Evolutionary conservation across 2,797 vertebrate genomes (phyloP).

Genomic region (Chelon auratus): DNA sequence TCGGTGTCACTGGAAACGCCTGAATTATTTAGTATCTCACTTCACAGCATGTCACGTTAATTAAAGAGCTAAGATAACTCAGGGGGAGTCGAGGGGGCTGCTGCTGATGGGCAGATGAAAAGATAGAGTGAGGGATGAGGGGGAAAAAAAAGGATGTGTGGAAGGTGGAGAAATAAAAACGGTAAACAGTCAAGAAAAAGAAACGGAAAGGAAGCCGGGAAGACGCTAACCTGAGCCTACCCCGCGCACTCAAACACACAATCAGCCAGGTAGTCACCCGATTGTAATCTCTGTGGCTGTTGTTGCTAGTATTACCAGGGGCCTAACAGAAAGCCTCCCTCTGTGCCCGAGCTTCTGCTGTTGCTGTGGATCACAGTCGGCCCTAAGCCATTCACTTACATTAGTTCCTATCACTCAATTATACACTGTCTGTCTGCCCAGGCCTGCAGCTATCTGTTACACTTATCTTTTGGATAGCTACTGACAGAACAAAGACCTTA

Average conservation of each 20-base stretch:
- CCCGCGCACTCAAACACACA: background rate
- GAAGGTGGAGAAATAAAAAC: constrained; percentile 18
- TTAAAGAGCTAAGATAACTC: constrained; percentile 80
- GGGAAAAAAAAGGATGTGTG: constrained; percentile 3
- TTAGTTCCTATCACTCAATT: constrained; percentile 75
- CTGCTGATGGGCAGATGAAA: constrained; percentile 27
- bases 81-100: background rate
- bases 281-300: constrained; percentile 62
- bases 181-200: constrained; percentile 42
- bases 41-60: constrained; percentile 78
- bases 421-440: constrained; percentile 63
- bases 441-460: constrained; percentile 69
- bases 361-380: constrained; percentile 55
- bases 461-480: constrained; percentile 68
- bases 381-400: constrained; percentile 67
- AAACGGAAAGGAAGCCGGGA: constrained; percentile 25
- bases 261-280: constrained; percentile 57
- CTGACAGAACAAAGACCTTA: constrained; percentile 69
- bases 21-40: constrained; percentile 83
- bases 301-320: constrained; percentile 59
- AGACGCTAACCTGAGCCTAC: constrained; percentile 38
- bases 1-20: constrained; percentile 77
- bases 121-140: constrained; percentile 4
- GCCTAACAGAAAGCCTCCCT: constrained; percentile 60
- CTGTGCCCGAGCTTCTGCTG: constrained; percentile 42